Conservation (phyloP, 2,888 invertebrate species). For the Agrochola circellaris region DNA sequence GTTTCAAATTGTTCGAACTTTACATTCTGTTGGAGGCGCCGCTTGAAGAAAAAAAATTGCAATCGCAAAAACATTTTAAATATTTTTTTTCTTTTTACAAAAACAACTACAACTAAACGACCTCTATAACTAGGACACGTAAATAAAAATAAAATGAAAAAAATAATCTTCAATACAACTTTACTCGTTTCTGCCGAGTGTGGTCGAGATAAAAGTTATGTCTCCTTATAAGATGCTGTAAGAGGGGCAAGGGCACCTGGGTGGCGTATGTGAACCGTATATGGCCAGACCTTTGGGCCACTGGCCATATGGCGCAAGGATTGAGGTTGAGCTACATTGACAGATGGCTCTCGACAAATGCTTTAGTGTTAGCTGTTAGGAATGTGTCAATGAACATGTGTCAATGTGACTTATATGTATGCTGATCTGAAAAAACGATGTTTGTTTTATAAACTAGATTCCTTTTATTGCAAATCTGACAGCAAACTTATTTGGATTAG, state of each 20-base stretch:
- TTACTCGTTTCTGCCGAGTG: constrained; percentile 44
- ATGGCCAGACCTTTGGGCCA: constrained; percentile 62
- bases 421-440: constrained; percentile 9
- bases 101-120: constrained; percentile 29
- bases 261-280: constrained; percentile 45
- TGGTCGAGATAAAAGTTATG: constrained; percentile 55
- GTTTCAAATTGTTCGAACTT: not conserved
- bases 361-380: constrained; percentile 44
- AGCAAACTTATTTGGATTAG: too few species aligned
- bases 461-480: constrained; percentile 24
- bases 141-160: constrained; percentile 49
- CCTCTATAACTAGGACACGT: constrained; percentile 62
- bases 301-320: constrained; percentile 60
- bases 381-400: constrained; percentile 49
- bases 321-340: constrained; percentile 49
- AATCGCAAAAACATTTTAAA: not conserved
- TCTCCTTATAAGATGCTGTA: constrained; percentile 65
- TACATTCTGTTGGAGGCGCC: not conserved
- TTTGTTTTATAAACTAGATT: constrained; percentile 29
- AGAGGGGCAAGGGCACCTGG: constrained; percentile 71
- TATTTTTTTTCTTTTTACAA: not conserved
- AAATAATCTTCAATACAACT: constrained; percentile 29
- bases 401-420: constrained; percentile 23
- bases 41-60: not conserved
- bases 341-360: constrained; percentile 55